A percentile compares a stretch with the other conserved stretches of the same genome.
These are phyloP conservation scores for Heliopora coerulea DNA, from an alignment of 92 coral and sea anemone genomes.

Conservation along the genomic window DNA sequence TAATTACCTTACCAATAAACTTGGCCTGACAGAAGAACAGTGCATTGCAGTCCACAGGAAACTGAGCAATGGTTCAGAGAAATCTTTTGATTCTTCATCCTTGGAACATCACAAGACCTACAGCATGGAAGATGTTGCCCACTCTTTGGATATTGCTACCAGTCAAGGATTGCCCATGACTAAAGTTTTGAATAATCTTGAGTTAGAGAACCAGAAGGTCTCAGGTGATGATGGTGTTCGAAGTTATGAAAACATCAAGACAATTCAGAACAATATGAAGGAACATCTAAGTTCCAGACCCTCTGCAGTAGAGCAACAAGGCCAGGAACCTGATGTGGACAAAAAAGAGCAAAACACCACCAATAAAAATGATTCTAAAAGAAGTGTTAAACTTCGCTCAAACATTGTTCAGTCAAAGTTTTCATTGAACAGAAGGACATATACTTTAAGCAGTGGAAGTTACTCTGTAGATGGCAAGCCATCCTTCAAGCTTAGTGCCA, in stretches of 20 bases:
- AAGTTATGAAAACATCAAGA: neutral
- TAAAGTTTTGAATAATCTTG: conserved; percentile 54
- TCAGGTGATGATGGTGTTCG: neutral
- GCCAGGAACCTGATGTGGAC: neutral
- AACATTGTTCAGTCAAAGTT: neutral
- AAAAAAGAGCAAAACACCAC: neutral
- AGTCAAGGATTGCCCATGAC: conserved; percentile 60
- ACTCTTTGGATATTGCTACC: conserved; percentile 51
- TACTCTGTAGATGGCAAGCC: neutral
- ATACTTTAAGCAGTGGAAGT: neutral
- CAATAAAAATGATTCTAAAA: neutral
- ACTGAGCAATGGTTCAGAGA: neutral
- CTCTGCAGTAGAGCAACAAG: conserved; percentile 11
- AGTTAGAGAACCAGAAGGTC: conserved; percentile 8
- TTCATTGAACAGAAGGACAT: neutral
- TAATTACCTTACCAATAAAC: conserved; percentile 31
- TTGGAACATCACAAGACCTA: conserved; percentile 66
- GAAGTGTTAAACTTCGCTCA: neutral
- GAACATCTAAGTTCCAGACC: neutral
- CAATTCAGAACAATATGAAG: neutral
- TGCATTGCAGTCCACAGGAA: conserved; percentile 21
- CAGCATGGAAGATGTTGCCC: conserved; percentile 68
- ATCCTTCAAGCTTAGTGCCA: conserved; percentile 6
- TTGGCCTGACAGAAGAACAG: conserved; percentile 27
- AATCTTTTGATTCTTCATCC: neutral